Evolutionary conservation across 2,797 vertebrate genomes (phyloP).

Genomic region (Macrochelys suwanniensis): DNA sequence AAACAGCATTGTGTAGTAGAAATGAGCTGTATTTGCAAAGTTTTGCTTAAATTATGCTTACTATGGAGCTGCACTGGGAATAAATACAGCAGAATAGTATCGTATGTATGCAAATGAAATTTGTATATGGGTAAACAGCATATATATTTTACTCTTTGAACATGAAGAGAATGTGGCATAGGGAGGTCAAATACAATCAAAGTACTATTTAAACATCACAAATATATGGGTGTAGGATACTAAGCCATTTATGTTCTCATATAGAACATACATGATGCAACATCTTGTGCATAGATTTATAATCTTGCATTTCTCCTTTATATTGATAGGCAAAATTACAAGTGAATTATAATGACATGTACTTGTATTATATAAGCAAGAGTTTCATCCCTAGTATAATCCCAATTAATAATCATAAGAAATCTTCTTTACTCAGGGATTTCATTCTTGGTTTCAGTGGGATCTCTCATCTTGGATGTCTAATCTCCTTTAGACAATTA

Average conservation of each 20-base stretch:
- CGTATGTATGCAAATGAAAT: neutral
- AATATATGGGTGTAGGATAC: neutral
- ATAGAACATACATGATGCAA: neutral
- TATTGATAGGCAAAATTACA: neutral
- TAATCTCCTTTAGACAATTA: neutral
- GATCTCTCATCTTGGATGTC: neutral
- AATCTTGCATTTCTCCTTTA: neutral
- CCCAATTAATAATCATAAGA: conserved; percentile 7
- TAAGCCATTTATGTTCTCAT: neutral
- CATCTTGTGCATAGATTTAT: neutral
- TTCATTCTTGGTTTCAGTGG: conserved; percentile 2
- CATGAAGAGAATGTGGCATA: neutral
- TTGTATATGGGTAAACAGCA: neutral
- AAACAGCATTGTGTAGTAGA: neutral
- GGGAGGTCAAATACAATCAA: neutral
- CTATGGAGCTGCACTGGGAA: neutral
- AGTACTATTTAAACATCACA: neutral
- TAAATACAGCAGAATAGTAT: neutral
- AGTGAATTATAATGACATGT: neutral
- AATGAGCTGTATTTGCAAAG: neutral
- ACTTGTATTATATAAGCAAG: neutral
- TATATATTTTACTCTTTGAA: neutral
- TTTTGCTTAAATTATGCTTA: neutral
- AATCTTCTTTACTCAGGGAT: conserved; percentile 1
- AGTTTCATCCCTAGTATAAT: neutral